These are phyloP conservation scores for Ophthalmolycus amberensis DNA, from an alignment of 2,113 vertebrate species.

Conservation along the genomic window DNA sequence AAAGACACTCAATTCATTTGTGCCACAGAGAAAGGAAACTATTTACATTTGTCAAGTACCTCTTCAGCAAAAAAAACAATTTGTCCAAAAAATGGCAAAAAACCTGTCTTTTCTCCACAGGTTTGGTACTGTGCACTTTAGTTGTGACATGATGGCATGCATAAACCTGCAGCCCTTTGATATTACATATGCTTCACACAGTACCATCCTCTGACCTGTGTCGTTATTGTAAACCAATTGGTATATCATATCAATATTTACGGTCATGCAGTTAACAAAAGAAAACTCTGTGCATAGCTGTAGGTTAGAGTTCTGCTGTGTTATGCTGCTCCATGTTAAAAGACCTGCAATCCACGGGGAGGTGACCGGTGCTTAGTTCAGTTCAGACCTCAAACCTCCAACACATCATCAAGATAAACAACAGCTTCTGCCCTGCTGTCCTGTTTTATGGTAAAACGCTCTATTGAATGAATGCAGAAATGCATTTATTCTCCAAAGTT, in stretches of 20 bases:
- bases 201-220: neutral
- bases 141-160: neutral
- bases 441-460: neutral
- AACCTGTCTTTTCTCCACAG: neutral
- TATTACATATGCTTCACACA: neutral
- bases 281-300: neutral
- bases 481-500: neutral
- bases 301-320: neutral
- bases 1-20: conserved; percentile 32
- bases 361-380: too few species aligned
- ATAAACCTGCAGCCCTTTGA: neutral
- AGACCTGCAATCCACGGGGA: neutral
- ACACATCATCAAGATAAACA: conserved; percentile 9
- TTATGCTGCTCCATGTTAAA: conserved; percentile 16
- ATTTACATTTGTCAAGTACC: conserved; percentile 44
- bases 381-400: neutral
- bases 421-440: neutral
- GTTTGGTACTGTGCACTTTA: neutral
- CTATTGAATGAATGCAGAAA: neutral
- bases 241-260: neutral
- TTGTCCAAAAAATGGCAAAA: neutral
- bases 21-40: conserved; percentile 20
- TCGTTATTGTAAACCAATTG: neutral
- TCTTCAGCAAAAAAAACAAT: conserved; percentile 38
- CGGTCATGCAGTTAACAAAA: neutral